A percentile compares a stretch with the other conserved stretches of the same genome.
Evolutionary conservation across 2,113 vertebrate species (phyloP).

Genomic region (Solenodon paradoxus): DNA sequence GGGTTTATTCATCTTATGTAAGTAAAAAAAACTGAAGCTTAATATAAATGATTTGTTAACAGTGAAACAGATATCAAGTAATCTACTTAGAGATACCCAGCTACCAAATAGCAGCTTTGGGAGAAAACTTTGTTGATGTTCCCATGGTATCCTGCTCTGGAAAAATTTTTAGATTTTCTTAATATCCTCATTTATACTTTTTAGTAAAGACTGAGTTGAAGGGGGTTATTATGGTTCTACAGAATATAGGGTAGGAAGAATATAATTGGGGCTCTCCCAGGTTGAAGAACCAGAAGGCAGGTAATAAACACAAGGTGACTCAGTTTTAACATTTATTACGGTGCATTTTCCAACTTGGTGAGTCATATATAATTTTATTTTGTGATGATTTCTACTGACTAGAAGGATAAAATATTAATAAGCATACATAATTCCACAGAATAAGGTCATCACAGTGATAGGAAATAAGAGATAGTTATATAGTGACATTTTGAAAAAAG

Average conservation of each 20-base stretch:
- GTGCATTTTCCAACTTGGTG: neutral
- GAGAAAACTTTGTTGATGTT: neutral
- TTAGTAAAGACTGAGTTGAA: neutral
- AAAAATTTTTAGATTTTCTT: neutral
- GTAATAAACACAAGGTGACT: neutral
- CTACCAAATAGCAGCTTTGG: neutral
- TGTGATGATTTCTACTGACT: slow-evolving; percentile 44
- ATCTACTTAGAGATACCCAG: neutral
- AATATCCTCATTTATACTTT: neutral
- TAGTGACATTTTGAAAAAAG: slow-evolving; percentile 9
- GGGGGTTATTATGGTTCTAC: neutral
- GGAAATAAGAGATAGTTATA: slow-evolving; percentile 1
- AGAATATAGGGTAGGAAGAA: neutral
- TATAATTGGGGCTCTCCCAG: neutral
- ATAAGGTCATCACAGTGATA: slow-evolving; percentile 36
- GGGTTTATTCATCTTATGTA: neutral
- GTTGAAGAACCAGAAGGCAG: neutral
- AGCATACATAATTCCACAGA: neutral
- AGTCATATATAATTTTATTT: slow-evolving; percentile 49
- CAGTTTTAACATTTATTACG: neutral
- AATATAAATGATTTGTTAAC: slow-evolving; percentile 5
- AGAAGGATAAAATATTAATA: slow-evolving; percentile 68
- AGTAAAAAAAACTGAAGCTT: neutral
- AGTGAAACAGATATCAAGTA: slow-evolving; percentile 7
- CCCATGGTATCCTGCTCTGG: neutral